Percentiles rank a stretch among this genome's conserved stretches.
Conservation (phyloP, 1,140 invertebrate species). For the Brachionus rotundiformis region DNA sequence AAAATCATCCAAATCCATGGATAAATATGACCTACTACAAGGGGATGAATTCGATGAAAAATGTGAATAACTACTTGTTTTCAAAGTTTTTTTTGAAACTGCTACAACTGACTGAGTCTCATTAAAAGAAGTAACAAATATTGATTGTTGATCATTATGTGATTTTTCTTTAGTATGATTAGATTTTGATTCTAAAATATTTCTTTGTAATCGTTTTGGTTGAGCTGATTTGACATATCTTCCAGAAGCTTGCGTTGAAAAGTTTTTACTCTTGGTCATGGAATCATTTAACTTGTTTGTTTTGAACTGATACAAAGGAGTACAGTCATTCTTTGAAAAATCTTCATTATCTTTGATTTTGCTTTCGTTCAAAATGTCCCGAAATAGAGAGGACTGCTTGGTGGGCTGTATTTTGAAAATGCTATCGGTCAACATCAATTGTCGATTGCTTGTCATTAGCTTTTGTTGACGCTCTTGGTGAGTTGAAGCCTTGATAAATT, state of each 20-base stretch:
- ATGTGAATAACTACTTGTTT: too few relatives aligned
- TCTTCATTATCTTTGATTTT: neutral
- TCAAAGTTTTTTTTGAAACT: too few relatives aligned
- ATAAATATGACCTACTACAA: too few relatives aligned
- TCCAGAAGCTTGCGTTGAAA: neutral
- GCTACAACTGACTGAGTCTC: too few relatives aligned
- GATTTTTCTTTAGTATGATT: too few relatives aligned
- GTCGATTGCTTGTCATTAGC: neutral
- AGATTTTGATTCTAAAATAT: too few relatives aligned
- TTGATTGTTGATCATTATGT: too few relatives aligned
- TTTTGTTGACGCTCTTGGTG: slow-evolving; percentile 47
- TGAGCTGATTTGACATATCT: slow-evolving; percentile 40
- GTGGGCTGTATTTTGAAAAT: slow-evolving; percentile 33
- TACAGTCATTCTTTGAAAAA: neutral
- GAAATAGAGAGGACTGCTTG: neutral
- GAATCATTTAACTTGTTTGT: slow-evolving; percentile 1
- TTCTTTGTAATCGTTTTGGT: slow-evolving; percentile 49
- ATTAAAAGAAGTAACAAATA: too few relatives aligned
- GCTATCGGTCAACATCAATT: neutral
- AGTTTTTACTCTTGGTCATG: neutral
- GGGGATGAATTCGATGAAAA: too few relatives aligned
- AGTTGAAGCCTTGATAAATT: slow-evolving; percentile 35
- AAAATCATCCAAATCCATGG: too few relatives aligned
- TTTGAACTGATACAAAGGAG: slow-evolving; percentile 33
- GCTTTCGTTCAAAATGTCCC: slow-evolving; percentile 14